phyloP scores from a whole-genome alignment of 2,113 vertebrate genomes.

The Lates calcarifer region DNA sequence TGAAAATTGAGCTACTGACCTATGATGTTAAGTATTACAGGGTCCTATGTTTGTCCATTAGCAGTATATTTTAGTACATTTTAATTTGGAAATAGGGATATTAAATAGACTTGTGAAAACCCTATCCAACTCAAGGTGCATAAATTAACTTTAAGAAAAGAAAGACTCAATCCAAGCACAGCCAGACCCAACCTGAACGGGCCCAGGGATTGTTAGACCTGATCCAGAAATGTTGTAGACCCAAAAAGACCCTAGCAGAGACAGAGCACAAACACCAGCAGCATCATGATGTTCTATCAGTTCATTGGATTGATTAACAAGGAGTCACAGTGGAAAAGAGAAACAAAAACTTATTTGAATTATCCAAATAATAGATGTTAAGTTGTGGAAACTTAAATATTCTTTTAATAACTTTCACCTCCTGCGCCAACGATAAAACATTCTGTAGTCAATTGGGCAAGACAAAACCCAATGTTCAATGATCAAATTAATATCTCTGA shows the following conservation, averaged over 20 bases:
- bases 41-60: neutral
- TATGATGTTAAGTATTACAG: neutral
- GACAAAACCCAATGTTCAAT: too few relatives aligned
- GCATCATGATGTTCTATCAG: neutral
- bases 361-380: neutral
- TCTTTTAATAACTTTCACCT: neutral
- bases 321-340: neutral
- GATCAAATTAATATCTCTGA: too few relatives aligned
- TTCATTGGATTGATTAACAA: neutral
- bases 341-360: neutral
- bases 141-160: neutral
- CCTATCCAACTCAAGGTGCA: neutral
- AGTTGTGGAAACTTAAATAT: neutral
- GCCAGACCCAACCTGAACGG: neutral
- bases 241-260: too few relatives aligned
- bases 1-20: neutral
- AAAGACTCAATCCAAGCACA: neutral
- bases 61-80: neutral
- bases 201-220: neutral
- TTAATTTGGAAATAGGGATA: neutral
- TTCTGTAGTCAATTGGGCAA: too few relatives aligned
- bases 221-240: too few relatives aligned
- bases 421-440: neutral
- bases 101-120: neutral
- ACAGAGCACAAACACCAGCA: too few relatives aligned